Conservation (phyloP, 1,140 invertebrate species). For the Monochamus saltuarius region DNA sequence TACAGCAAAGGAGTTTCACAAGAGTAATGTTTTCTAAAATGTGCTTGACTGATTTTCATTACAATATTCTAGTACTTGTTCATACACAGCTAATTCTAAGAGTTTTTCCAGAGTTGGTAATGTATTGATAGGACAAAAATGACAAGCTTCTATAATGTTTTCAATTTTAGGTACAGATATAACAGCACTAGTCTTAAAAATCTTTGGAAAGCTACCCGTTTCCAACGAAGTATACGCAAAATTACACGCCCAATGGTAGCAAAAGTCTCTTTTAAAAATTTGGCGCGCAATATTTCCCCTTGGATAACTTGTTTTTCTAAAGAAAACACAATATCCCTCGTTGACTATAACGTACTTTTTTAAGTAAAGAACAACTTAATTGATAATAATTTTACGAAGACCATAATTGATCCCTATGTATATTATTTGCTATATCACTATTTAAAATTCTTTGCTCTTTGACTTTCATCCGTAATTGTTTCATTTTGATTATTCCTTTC, state of each 20-base stretch:
- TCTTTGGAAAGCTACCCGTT: background rate
- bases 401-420: background rate
- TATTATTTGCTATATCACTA: conserved; percentile 3
- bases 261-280: conserved; percentile 3
- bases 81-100: conserved; percentile 1
- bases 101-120: conserved; percentile 1
- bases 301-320: conserved; percentile 1
- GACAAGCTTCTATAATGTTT: background rate
- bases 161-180: background rate
- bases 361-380: background rate
- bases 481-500: background rate
- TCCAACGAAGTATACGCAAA: conserved; percentile 5
- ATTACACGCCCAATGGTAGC: conserved; percentile 5
- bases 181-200: background rate
- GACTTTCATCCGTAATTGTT: background rate
- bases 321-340: conserved; percentile 1
- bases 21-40: no score
- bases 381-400: background rate
- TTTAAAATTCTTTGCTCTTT: background rate
- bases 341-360: background rate
- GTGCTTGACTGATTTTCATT: background rate
- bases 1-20: no score
- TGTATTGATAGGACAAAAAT: conserved; percentile 9
- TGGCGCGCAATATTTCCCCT: conserved; percentile 2
- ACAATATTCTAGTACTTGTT: conserved; percentile 6